phyloP scores from a whole-genome alignment of 2,113 vertebrate species.

The Pyxicephalus adspersus region DNA sequence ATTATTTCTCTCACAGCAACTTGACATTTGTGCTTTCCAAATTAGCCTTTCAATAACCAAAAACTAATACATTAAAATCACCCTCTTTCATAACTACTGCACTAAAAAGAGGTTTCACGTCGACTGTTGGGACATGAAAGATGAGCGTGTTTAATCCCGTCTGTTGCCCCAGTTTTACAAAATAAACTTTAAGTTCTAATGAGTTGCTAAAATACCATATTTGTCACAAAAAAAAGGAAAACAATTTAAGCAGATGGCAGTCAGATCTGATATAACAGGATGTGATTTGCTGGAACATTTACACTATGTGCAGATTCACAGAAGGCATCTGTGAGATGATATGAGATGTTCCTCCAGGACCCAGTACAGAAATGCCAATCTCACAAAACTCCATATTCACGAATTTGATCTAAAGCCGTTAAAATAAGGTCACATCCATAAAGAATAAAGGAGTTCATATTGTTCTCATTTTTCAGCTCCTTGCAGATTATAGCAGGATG shows the following conservation, averaged over 20 bases:
- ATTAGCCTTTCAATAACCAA: constrained; percentile 24
- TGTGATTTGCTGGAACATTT: constrained; percentile 55
- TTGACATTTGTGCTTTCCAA: constrained; percentile 37
- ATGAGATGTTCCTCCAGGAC: constrained; percentile 47
- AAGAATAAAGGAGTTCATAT: constrained; percentile 2
- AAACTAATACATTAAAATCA: constrained; percentile 43
- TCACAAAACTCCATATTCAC: constrained; percentile 36
- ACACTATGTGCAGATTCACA: constrained; percentile 52
- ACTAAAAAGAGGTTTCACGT: constrained; percentile 37
- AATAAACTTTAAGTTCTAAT: constrained; percentile 52
- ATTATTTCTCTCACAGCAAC: constrained; percentile 38
- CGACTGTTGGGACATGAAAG: constrained; percentile 35
- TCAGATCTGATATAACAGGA: constrained; percentile 49
- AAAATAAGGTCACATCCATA: constrained; percentile 45
- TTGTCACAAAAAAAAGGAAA: constrained; percentile 48
- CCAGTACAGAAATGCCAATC: constrained; percentile 41
- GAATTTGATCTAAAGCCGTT: constrained; percentile 27
- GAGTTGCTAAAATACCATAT: constrained; percentile 50
- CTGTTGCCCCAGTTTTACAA: constrained; percentile 50
- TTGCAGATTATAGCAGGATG: not conserved
- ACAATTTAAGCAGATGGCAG: constrained; percentile 50
- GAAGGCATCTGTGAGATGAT: constrained; percentile 49
- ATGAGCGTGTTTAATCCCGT: constrained; percentile 51
- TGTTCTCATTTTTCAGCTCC: not conserved
- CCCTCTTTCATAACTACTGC: constrained; percentile 12